Evolutionary conservation across 2,888 invertebrate genomes (phyloP).

Genomic region (Drosophila acutilabella): DNA sequence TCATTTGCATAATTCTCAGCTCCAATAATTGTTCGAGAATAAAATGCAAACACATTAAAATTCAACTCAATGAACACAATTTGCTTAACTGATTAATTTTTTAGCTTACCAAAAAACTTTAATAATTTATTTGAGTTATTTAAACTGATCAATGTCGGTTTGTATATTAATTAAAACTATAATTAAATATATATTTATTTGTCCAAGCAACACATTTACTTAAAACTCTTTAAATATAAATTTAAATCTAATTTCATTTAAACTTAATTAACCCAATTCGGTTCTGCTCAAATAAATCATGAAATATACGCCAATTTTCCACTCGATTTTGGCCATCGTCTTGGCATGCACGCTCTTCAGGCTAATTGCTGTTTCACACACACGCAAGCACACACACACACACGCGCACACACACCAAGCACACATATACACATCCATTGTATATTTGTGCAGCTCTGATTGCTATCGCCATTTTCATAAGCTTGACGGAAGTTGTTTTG

Average conservation of each 20-base stretch:
- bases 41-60: too few relatives aligned
- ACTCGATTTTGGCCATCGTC: constrained; percentile 2
- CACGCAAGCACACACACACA: not conserved
- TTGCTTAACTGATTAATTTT: too few relatives aligned
- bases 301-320: not conserved
- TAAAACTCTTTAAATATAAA: too few relatives aligned
- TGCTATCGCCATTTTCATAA: constrained; percentile 22
- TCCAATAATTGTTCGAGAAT: too few relatives aligned
- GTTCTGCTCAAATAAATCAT: not conserved
- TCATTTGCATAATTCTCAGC: too few relatives aligned
- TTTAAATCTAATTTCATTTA: not conserved
- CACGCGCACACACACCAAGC: not conserved
- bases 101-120: too few relatives aligned
- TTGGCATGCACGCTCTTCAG: constrained; percentile 1
- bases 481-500: constrained; percentile 32
- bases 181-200: too few relatives aligned
- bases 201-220: too few relatives aligned
- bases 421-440: not conserved
- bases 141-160: too few relatives aligned
- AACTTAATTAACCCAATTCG: not conserved
- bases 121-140: too few relatives aligned
- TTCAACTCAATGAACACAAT: too few relatives aligned
- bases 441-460: constrained; percentile 24
- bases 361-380: constrained; percentile 12
- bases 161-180: too few relatives aligned